Conservation (phyloP, 1,140 invertebrate species). For the Drosophila insularis region DNA sequence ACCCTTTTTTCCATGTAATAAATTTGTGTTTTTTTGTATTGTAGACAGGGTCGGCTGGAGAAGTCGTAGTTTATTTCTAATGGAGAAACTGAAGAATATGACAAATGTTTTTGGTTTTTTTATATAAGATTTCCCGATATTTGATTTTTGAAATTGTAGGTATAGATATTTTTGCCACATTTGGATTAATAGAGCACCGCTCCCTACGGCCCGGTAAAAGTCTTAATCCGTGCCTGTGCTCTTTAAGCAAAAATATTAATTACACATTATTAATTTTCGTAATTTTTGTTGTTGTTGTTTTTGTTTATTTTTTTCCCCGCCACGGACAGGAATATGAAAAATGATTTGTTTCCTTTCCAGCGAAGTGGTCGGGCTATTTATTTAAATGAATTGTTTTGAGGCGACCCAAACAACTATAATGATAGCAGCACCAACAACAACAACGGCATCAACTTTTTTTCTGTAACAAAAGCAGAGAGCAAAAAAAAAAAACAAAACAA, state of each 20-base stretch:
- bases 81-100: too few relatives aligned
- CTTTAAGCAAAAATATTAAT: conserved; percentile 63
- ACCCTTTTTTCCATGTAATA: not conserved
- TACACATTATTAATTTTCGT: conserved; percentile 77
- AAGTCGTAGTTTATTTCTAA: too few relatives aligned
- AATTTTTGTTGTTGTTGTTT: conserved; percentile 28
- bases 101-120: too few relatives aligned
- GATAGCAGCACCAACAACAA: conserved; percentile 31
- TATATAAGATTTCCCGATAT: too few relatives aligned
- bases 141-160: too few relatives aligned
- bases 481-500: conserved; percentile 54
- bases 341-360: conserved; percentile 70
- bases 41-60: not conserved
- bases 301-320: not conserved
- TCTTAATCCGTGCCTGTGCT: not conserved
- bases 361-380: conserved; percentile 70
- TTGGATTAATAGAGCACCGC: not conserved
- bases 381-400: conserved; percentile 79
- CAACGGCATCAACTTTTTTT: conserved; percentile 39
- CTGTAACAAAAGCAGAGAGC: conserved; percentile 28
- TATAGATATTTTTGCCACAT: too few relatives aligned
- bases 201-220: not conserved
- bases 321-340: conserved; percentile 65
- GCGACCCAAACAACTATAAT: conserved; percentile 22
- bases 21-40: not conserved